These are phyloP conservation scores for Hemithea aestivaria DNA, from an alignment of 2,888 invertebrate species.

Conservation along the genomic window DNA sequence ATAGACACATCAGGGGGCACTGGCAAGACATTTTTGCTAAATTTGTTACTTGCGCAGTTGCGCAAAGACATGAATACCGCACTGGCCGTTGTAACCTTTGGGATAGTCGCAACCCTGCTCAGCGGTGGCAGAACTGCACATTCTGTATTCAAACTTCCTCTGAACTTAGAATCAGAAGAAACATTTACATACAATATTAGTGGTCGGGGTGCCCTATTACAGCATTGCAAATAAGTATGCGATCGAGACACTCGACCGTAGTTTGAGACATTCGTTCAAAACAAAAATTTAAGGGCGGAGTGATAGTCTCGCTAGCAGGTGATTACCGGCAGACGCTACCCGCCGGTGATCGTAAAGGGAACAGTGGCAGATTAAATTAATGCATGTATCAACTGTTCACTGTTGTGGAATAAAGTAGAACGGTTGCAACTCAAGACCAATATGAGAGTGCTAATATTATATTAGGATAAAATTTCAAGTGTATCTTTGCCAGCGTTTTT, in stretches of 20 bases:
- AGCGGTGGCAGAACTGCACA: constrained; percentile 23
- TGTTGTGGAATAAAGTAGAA: constrained; percentile 19
- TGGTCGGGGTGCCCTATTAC: constrained; percentile 21
- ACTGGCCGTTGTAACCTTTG: constrained; percentile 20
- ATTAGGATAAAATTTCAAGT: too few relatives aligned
- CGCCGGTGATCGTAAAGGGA: constrained; percentile 15
- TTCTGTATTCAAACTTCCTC: constrained; percentile 26
- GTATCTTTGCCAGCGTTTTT: too few relatives aligned
- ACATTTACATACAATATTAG: constrained; percentile 26
- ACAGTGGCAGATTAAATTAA: constrained; percentile 28
- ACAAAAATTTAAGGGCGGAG: constrained; percentile 17
- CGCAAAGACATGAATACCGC: constrained; percentile 16
- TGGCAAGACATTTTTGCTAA: constrained; percentile 27
- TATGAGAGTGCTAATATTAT: constrained; percentile 3
- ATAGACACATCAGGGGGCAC: constrained; percentile 23
- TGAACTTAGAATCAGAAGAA: constrained; percentile 23
- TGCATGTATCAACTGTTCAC: constrained; percentile 27
- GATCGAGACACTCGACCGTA: constrained; percentile 5
- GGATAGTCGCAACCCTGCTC: constrained; percentile 19
- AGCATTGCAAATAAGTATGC: constrained; percentile 21
- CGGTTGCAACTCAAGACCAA: constrained; percentile 13
- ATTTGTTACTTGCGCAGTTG: constrained; percentile 22
- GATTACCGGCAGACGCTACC: constrained; percentile 26
- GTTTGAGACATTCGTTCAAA: constrained; percentile 8
- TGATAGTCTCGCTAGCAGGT: constrained; percentile 21